phyloP scores from a whole-genome alignment of 2,888 invertebrate genomes.

The Cheiracanthium punctorium region DNA sequence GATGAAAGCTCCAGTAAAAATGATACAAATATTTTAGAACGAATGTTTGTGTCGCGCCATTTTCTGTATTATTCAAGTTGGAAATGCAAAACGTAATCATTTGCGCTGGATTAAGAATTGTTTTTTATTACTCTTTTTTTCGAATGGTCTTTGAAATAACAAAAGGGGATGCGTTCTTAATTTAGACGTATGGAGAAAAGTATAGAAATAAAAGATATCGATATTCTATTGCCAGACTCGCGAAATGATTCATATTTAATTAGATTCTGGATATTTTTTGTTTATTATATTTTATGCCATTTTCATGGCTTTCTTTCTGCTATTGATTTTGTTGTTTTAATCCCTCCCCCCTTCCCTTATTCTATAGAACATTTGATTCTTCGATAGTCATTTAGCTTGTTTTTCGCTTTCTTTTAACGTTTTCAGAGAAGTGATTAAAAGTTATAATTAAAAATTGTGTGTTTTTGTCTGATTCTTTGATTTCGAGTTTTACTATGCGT shows the following conservation, averaged over 20 bases:
- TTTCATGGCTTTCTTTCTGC: not conserved
- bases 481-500: not conserved
- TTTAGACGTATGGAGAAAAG: not conserved
- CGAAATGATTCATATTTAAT: not conserved
- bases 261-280: not conserved
- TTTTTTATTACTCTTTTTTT: not conserved
- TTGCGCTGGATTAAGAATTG: not conserved
- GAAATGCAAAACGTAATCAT: conserved; percentile 10
- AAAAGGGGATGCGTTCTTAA: not conserved
- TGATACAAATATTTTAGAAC: conserved; percentile 8
- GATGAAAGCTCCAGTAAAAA: not conserved
- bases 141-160: not conserved
- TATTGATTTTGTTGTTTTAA: too few species aligned
- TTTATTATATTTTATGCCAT: not conserved
- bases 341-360: too few species aligned
- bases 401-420: too few species aligned
- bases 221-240: not conserved
- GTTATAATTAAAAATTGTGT: too few species aligned
- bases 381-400: too few species aligned
- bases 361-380: too few species aligned
- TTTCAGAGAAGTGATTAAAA: too few species aligned
- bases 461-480: too few species aligned
- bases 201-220: not conserved
- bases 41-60: not conserved
- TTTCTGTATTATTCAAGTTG: not conserved